Evolutionary conservation across 2,113 vertebrate genomes (phyloP), one percentile per base, ranked within the genome.

Genomic region (Cryptotis parvus): DNA sequence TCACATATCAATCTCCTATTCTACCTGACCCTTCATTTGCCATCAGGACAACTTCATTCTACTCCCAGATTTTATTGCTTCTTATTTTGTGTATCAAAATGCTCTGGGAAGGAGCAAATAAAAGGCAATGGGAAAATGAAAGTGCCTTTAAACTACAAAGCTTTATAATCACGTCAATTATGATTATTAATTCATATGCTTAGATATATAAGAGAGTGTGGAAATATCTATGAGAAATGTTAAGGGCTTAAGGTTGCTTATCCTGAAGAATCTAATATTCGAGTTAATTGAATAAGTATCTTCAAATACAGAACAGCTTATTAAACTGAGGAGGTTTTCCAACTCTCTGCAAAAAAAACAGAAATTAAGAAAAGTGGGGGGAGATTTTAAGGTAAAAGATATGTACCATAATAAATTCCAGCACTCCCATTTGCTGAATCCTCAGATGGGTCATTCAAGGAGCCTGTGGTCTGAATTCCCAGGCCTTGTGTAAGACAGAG

Each of bases 321-420:
- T 83, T 91, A 83, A 41, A 61, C 4, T 33, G 78, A 89, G 6
- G 4, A 78, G 27, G 9, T 12, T 61, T 68, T 72, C 43, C 22
- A 72, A 41, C 24, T 79, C 33, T 37, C 18, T 55, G 20, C 2
- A 66, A 87, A 82, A 82, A 66, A 87, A 82, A 82, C 1, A 45
- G 65, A 24, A 3, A 16, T 74, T 26, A 43, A 27, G 31, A 15
- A 81, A 41, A 73, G 37, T 26, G 37, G 14, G 75, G 45, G 29
- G 12, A 84, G 22, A 81, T 22, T 35, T 73, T 68, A 49, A 92
- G 73, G 70, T 85, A 79, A 4, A 58, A 58, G 55, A 20, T 68
- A 24, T 65, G 35, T 31, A 43, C 70, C 58, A 45, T 80, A 69
- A 91, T 31, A 85, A 70, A 91, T 89, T 66, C 35, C 72, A 88